Conservation (phyloP, 1,140 invertebrate genomes). For the Bombus sibiricus region DNA sequence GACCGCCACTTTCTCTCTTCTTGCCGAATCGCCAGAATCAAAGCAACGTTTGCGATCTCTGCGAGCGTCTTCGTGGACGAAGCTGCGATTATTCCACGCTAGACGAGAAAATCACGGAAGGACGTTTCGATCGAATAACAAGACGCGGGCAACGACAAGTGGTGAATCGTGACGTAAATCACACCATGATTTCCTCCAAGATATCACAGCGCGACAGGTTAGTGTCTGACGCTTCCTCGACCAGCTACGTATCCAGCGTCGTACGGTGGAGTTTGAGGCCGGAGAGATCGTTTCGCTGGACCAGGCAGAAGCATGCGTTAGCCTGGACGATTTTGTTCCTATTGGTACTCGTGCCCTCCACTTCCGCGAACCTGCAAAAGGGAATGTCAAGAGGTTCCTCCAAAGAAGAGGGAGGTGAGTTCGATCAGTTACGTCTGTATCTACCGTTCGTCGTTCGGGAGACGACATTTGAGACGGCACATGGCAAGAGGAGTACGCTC, state of each 20-base stretch:
- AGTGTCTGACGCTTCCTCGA: neutral
- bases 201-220: neutral
- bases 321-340: conserved; percentile 65
- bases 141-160: conserved; percentile 7
- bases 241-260: conserved; percentile 72
- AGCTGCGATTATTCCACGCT: neutral
- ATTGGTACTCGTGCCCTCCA: conserved; percentile 58
- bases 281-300: conserved; percentile 22
- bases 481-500: too few relatives aligned
- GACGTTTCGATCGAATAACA: neutral
- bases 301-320: conserved; percentile 32
- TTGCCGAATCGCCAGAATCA: neutral
- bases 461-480: too few relatives aligned
- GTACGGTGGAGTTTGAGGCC: conserved; percentile 70
- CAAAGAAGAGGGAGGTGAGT: conserved; percentile 57
- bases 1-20: neutral
- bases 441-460: too few relatives aligned
- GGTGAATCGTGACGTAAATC: neutral
- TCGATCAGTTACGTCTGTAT: neutral
- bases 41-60: conserved; percentile 38
- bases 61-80: conserved; percentile 52
- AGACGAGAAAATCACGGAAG: neutral
- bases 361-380: conserved; percentile 29
- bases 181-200: neutral
- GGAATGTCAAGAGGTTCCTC: neutral